Conservation (phyloP, 92 coral and sea anemone genomes). For the Siderastrea siderea region DNA sequence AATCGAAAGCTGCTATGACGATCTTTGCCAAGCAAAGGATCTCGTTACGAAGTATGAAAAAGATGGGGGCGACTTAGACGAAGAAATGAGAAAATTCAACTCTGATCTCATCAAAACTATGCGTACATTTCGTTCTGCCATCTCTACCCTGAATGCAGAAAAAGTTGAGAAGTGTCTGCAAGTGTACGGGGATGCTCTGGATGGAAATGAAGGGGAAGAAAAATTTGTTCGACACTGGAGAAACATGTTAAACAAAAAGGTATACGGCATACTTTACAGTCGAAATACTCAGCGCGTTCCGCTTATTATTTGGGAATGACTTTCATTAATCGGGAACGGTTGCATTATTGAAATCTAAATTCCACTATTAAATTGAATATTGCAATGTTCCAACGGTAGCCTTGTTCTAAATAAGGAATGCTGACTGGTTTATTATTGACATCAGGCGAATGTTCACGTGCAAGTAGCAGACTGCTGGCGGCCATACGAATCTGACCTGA, state of each 20-base stretch:
- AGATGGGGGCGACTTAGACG: neutral
- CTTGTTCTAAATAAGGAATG: too few relatives aligned
- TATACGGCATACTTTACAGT: neutral
- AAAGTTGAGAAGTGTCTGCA: constrained; percentile 18
- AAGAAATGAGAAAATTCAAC: constrained; percentile 9
- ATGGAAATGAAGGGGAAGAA: constrained; percentile 9
- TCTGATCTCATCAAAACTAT: neutral
- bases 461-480: too few relatives aligned
- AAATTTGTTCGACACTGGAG: constrained; percentile 39
- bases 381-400: too few relatives aligned
- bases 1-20: constrained; percentile 39
- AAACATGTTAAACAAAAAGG: neutral
- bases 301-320: too few relatives aligned
- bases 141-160: neutral
- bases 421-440: too few relatives aligned
- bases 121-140: constrained; percentile 18
- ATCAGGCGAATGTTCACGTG: too few relatives aligned
- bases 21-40: constrained; percentile 2
- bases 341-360: too few relatives aligned
- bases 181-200: constrained; percentile 18
- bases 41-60: neutral
- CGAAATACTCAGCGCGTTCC: too few relatives aligned
- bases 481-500: too few relatives aligned
- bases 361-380: too few relatives aligned
- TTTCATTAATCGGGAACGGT: too few relatives aligned